Conservation (phyloP, 2,113 vertebrate species). For the Xenopus tropicalis region DNA sequence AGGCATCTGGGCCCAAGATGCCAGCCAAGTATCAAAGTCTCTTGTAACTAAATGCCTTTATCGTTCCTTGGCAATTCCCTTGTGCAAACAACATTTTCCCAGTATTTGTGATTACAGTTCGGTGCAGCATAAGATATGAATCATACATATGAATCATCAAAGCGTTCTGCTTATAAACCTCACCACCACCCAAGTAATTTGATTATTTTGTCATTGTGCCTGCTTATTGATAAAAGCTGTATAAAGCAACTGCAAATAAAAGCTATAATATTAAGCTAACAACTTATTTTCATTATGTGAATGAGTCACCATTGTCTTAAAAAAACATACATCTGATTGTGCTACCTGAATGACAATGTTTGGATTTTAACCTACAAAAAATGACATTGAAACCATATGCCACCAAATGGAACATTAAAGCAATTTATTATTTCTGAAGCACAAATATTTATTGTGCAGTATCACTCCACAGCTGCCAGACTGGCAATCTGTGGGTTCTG, state of each 20-base stretch:
- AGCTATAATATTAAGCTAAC: slow-evolving; percentile 2
- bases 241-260: slow-evolving; percentile 14
- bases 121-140: slow-evolving; percentile 42
- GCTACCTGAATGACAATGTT: slow-evolving; percentile 23
- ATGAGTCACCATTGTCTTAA: slow-evolving; percentile 35
- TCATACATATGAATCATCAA: slow-evolving; percentile 37
- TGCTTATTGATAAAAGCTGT: slow-evolving; percentile 24
- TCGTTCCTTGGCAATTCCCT: slow-evolving; percentile 32
- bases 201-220: slow-evolving; percentile 33
- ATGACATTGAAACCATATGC: too few species aligned
- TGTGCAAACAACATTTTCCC: slow-evolving; percentile 39
- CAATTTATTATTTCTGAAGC: too few species aligned
- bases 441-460: too few species aligned
- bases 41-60: slow-evolving; percentile 24
- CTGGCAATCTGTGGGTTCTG: too few species aligned
- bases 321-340: slow-evolving; percentile 22
- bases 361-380: background rate
- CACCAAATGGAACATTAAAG: too few species aligned
- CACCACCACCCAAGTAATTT: slow-evolving; percentile 34
- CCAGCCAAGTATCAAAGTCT: slow-evolving; percentile 28
- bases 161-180: slow-evolving; percentile 34
- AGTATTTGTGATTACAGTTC: slow-evolving; percentile 41
- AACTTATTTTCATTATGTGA: slow-evolving; percentile 9
- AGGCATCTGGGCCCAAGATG: slow-evolving; percentile 18
- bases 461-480: too few species aligned